Percentiles rank a stretch among this genome's conserved stretches.
Evolutionary conservation across 2,888 invertebrate species (phyloP).

Genomic region (Campoplex nolae): DNA sequence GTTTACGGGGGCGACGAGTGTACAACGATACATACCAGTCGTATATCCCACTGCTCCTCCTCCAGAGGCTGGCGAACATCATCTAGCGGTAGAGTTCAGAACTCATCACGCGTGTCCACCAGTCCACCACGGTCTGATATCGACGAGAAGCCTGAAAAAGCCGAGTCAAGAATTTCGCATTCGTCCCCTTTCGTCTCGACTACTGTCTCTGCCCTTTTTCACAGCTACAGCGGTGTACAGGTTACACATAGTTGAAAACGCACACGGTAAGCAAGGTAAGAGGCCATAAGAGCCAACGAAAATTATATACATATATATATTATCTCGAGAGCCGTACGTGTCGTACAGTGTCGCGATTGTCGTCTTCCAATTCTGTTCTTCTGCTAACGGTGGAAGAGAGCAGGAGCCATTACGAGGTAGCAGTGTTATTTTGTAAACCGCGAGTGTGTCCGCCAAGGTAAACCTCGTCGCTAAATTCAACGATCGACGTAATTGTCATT

Average conservation of each 20-base stretch:
- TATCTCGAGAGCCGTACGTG: background rate
- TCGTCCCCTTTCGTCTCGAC: too few relatives aligned
- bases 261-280: too few relatives aligned
- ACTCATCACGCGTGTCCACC: too few relatives aligned
- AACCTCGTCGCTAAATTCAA: background rate
- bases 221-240: too few relatives aligned
- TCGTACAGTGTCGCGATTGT: background rate
- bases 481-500: background rate
- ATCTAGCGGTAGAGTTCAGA: too few relatives aligned
- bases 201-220: too few relatives aligned
- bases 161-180: too few relatives aligned
- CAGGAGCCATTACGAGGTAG: background rate
- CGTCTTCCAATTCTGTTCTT: constrained; percentile 13
- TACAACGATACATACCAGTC: background rate
- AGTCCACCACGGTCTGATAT: too few relatives aligned
- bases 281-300: too few relatives aligned
- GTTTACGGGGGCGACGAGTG: background rate
- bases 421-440: constrained; percentile 35
- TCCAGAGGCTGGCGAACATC: background rate
- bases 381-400: constrained; percentile 19
- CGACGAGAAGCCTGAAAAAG: too few relatives aligned
- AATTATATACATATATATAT: background rate
- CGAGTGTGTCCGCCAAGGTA: constrained; percentile 38
- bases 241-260: too few relatives aligned
- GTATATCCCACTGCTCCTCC: background rate